Evolutionary conservation across 2,888 invertebrate species (phyloP), one percentile per base, ranked within the genome.

Genomic region (Mongoloraphidia duomilia): DNA sequence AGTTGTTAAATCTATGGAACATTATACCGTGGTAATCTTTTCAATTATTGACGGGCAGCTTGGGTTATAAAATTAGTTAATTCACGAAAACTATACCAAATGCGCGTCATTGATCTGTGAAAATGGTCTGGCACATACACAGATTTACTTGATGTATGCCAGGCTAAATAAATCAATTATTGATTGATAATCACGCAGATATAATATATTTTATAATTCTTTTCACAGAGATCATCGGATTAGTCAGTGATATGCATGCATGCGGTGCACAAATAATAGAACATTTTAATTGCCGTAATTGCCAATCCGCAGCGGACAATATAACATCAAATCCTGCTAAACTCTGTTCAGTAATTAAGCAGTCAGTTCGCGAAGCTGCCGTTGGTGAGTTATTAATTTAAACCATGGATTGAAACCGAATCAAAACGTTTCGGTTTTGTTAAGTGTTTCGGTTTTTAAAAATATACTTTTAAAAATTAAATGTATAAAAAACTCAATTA

Each of bases 191-290:
- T 9, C n/a, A 34, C 35, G 12, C n/a, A n/a, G n/a, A n/a, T 44
- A 37, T 45, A 11, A 44, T 26, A 35, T 41, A 41, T 12, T 41
- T 46, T 8, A 43, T 46, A 50, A 52, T 54, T 58, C 53, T 50
- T 47, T 55, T 68, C 68, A 3, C 61, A 81, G 81, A 79, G 69
- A 78, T 80, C 41, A 73, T 76, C 46, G 72, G 71, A 49, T 63
- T 81, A 49, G 75, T 80, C 34, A 74, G 73, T 59, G 80, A 81
- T 57, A 75, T 80, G 69, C 80, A 81, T 60, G 65, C 68, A 17
- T 76, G 76, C 59, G 73, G 77, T 49, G 75, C 75, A 59, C 73
- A 72, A 54, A 74, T 79, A 44, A 76, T 79, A 50, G 76, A 77
- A 54, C 67, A 76, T 59, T 75, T 80, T 56, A 74, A 66, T 58